phyloP scores from a whole-genome alignment of 2,113 vertebrate genomes.

The Sphyrna mokarran region DNA sequence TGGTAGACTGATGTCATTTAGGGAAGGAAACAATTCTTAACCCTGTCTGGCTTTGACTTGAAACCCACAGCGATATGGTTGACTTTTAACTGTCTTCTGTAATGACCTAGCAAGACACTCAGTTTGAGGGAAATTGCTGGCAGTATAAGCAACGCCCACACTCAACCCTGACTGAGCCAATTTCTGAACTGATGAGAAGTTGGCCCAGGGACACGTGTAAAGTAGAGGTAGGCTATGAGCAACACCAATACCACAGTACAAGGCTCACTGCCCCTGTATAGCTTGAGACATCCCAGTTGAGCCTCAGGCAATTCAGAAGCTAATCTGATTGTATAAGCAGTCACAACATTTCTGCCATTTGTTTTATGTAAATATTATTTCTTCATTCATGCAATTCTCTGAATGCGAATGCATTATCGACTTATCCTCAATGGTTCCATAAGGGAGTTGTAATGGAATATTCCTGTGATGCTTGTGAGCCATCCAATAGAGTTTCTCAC shows the following conservation, averaged over 20 bases:
- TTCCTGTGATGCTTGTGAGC: neutral
- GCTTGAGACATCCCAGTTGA: neutral
- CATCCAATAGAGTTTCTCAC: neutral
- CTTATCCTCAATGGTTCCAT: neutral
- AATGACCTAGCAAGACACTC: neutral
- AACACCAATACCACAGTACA: neutral
- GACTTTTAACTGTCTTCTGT: neutral
- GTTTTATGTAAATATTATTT: neutral
- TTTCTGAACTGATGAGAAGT: neutral
- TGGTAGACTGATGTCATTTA: neutral
- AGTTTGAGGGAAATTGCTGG: neutral
- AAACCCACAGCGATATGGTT: neutral
- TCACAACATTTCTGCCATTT: neutral
- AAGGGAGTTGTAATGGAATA: neutral
- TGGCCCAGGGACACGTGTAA: neutral
- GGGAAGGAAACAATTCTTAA: neutral
- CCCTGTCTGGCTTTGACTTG: too few species aligned
- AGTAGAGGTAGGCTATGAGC: neutral
- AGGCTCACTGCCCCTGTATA: neutral
- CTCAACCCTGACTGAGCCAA: neutral
- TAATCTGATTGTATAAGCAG: neutral
- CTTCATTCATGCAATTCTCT: neutral
- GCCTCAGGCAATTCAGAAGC: neutral
- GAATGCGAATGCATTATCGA: neutral
- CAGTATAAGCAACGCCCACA: neutral